Evolutionary conservation across 2,888 invertebrate genomes (phyloP), one percentile per base, ranked within the genome.

Genomic region (Euplexia lucipara): DNA sequence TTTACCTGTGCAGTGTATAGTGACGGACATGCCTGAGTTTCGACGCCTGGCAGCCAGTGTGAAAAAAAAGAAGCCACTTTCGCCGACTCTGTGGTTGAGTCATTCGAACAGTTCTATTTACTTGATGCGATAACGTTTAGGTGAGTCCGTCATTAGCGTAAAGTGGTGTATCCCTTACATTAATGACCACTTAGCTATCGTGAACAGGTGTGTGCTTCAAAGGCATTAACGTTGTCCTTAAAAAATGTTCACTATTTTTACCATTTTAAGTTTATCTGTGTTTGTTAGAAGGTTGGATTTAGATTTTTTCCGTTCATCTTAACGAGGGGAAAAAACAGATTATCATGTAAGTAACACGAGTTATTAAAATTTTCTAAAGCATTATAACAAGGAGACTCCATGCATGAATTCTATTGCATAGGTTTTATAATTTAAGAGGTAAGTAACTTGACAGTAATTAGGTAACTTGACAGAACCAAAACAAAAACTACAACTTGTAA

Each of bases 101-200:
- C 91, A 89, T 71, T 86, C 84, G 77, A 85, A 85, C 86, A 84
- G 87, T 92, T 94, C 86, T 87, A 87, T 88, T 88, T 86, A 85
- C 85, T 92, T 91, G 90, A 93, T 93, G 94, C 92, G 95, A 93
- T 95, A 95, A 94, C 90, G 84, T 91, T 95, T 95, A 95, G 95
- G 95, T 95, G 88, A 95, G 95, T 93, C 77, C 79, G 79, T 87
- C 86, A 88, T 90, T 90, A 90, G 89, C 82, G 83, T 76, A 83
- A 90, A 89, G 85, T 70, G 74, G 82, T 82, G 80, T 83, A 82
- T 85, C 71, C 80, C 83, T 79, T 75, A 83, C 73, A 76, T 78
- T 86, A 86, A 90, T 87, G 85, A 72, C 62, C 82, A 82, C 81
- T 85, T 82, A 82, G 77, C 68, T 79, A 64, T 66, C 64, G 82